Conservation (phyloP, 1,140 invertebrate genomes). For the Lasioglossum baleicum region DNA sequence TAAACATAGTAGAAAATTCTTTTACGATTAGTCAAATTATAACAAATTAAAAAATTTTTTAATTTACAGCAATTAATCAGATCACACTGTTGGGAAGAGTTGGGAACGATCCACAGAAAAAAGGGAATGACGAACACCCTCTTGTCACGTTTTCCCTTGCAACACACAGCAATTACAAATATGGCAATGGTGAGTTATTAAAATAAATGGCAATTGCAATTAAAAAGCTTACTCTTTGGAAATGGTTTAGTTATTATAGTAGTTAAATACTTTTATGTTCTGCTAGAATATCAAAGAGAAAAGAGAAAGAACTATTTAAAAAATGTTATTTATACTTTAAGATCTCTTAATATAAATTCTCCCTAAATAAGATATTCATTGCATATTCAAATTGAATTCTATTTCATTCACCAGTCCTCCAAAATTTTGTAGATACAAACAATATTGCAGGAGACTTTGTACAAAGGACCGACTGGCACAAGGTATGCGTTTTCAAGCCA, state of each 20-base stretch:
- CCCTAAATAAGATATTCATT: no score
- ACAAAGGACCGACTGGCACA: constrained; percentile 95
- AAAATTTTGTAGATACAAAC: constrained; percentile 25
- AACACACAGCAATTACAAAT: constrained; percentile 91
- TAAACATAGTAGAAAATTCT: no score
- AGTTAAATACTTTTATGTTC: no score
- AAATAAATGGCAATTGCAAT: constrained; percentile 54
- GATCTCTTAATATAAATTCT: no score
- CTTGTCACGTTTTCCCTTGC: constrained; percentile 94
- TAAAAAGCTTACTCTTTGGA: no score
- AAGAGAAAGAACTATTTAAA: no score
- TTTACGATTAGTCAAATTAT: no score
- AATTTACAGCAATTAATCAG: constrained; percentile 89
- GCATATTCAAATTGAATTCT: no score
- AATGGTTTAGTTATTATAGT: no score
- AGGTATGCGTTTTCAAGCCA: constrained; percentile 93
- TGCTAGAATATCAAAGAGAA: no score
- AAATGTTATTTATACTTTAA: no score
- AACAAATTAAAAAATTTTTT: no score
- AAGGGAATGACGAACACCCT: constrained; percentile 90
- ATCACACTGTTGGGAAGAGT: constrained; percentile 92
- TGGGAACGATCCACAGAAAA: constrained; percentile 91
- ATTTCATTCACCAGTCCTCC: constrained; percentile 8
- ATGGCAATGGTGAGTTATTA: constrained; percentile 77
- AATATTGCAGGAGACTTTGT: constrained; percentile 84